Evolutionary conservation across 2,113 vertebrate species (phyloP).

Genomic region (Strix aluco): DNA sequence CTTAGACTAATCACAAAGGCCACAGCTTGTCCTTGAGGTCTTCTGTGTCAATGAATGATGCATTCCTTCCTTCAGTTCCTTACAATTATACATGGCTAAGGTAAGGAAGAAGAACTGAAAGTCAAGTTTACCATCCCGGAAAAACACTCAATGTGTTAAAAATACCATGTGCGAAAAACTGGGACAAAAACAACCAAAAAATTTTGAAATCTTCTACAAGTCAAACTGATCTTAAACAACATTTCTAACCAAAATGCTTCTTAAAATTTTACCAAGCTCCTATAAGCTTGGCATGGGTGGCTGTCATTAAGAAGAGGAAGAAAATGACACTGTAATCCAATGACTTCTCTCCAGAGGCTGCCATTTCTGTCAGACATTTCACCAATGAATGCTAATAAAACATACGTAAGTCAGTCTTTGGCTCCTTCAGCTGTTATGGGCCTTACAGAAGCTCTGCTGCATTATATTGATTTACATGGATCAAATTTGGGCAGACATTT

Average conservation of each 20-base stretch:
- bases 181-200: accelerated
- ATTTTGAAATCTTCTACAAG: background rate
- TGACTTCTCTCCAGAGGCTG: background rate
- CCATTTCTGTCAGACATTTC: background rate
- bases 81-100: background rate
- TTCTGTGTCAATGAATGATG: too few relatives aligned
- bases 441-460: background rate
- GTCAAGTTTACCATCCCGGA: background rate
- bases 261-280: background rate
- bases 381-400: background rate
- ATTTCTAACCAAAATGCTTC: background rate
- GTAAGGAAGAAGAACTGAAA: background rate
- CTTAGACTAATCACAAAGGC: too few relatives aligned
- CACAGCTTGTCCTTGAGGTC: too few relatives aligned
- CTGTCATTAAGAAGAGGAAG: background rate
- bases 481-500: background rate
- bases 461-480: background rate
- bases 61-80: too few relatives aligned
- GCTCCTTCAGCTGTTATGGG: background rate
- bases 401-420: accelerated
- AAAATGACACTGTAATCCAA: background rate
- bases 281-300: background rate
- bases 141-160: background rate
- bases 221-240: background rate
- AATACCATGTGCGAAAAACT: background rate